Conservation (phyloP, 2,888 invertebrate species). For the Aradus depressus region DNA sequence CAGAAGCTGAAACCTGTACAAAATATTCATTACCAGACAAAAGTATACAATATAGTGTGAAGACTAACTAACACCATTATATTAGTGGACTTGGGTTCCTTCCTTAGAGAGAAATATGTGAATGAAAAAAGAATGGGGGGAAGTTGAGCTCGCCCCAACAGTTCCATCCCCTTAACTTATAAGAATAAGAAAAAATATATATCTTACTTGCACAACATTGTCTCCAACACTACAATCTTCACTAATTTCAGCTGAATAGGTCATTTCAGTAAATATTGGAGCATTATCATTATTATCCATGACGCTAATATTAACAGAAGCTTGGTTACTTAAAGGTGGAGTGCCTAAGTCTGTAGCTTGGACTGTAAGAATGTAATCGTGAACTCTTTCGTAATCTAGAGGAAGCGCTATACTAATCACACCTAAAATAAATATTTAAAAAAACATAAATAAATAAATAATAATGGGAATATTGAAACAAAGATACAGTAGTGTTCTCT, state of each 20-base stretch:
- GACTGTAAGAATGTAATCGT: slow-evolving; percentile 75
- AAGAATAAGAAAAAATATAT: slow-evolving; percentile 2
- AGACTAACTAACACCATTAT: no score
- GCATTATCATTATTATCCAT: slow-evolving; percentile 80
- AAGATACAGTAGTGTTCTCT: no score
- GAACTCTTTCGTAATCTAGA: slow-evolving; percentile 77
- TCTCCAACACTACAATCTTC: slow-evolving; percentile 68
- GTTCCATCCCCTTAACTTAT: no score
- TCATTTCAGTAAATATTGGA: slow-evolving; percentile 64
- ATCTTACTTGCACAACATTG: slow-evolving; percentile 56
- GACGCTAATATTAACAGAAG: slow-evolving; percentile 74
- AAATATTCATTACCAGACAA: background rate
- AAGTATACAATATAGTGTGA: background rate
- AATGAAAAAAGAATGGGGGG: no score
- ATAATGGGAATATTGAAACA: no score
- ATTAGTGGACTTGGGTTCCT: no score
- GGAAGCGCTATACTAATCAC: slow-evolving; percentile 63
- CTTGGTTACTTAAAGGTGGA: slow-evolving; percentile 79
- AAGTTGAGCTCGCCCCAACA: no score
- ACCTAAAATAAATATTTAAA: slow-evolving; percentile 40
- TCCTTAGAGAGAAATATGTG: no score
- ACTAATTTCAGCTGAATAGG: slow-evolving; percentile 61
- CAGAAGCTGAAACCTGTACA: slow-evolving; percentile 57
- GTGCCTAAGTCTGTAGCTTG: slow-evolving; percentile 82
- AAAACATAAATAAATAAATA: background rate